A percentile compares a stretch with the other conserved stretches of the same genome.
Evolutionary conservation across 2,797 vertebrate species (phyloP).

Genomic region (Lindbergichthys nudifrons): DNA sequence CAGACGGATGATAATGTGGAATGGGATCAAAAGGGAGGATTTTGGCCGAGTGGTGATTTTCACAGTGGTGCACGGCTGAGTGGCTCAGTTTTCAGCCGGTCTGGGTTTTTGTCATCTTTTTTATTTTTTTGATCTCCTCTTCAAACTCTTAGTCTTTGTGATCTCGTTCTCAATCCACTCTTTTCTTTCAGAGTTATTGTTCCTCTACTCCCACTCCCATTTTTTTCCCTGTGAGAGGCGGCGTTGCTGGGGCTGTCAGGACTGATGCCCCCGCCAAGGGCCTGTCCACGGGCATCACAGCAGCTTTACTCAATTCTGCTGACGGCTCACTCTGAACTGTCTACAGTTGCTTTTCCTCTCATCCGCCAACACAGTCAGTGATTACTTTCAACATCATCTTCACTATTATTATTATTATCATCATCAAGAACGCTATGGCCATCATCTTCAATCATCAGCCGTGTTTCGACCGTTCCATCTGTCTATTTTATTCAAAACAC

Average conservation of each 20-base stretch:
- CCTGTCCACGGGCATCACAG: constrained; percentile 63
- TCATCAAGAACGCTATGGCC: constrained; percentile 23
- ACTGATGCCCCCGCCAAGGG: constrained; percentile 48
- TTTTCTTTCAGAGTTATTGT: constrained; percentile 50
- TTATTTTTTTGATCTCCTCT: constrained; percentile 42
- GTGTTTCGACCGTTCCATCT: constrained; percentile 40
- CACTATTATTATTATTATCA: constrained; percentile 22
- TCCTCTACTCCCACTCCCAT: constrained; percentile 43
- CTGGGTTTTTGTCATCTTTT: constrained; percentile 48
- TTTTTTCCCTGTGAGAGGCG: constrained; percentile 23
- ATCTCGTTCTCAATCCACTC: constrained; percentile 52
- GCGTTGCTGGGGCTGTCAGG: constrained; percentile 36
- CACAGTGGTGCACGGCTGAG: constrained; percentile 47
- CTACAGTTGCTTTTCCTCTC: constrained; percentile 58
- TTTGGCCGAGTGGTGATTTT: constrained; percentile 59
- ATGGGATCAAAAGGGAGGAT: constrained; percentile 66
- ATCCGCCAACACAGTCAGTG: constrained; percentile 26
- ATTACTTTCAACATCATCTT: constrained; percentile 49
- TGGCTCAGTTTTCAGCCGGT: constrained; percentile 36
- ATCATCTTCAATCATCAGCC: constrained; percentile 45
- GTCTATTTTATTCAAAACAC: constrained; percentile 1
- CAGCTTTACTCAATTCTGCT: constrained; percentile 61
- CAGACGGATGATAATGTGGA: constrained; percentile 64
- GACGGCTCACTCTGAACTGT: constrained; percentile 61
- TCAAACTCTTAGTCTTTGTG: constrained; percentile 64